Percentiles rank a stretch among this genome's conserved stretches.
These are phyloP conservation scores for Maccullochella peelii DNA, from an alignment of 2,113 vertebrate genomes.

Conservation along the genomic window DNA sequence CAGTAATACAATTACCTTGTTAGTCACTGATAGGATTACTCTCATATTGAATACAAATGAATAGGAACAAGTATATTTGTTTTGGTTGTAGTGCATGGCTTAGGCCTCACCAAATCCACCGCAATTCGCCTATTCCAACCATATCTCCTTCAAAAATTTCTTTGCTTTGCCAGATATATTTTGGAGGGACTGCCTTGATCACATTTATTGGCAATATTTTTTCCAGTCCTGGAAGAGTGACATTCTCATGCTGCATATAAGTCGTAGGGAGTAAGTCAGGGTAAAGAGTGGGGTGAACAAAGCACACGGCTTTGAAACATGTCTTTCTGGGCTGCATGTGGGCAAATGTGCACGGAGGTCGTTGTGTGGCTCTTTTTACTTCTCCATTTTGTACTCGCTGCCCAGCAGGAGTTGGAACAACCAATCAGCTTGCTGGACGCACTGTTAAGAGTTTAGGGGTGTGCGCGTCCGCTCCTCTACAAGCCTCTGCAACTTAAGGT, in stretches of 20 bases:
- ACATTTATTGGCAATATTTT: not conserved
- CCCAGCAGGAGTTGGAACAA: no score
- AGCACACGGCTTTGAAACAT: not conserved
- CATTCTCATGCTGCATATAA: not conserved
- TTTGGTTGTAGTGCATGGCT: not conserved
- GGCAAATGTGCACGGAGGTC: not conserved
- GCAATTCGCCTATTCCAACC: not conserved
- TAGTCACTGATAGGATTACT: conserved; percentile 55
- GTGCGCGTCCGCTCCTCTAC: not conserved
- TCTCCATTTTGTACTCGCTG: no score
- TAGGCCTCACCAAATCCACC: not conserved
- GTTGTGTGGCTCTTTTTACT: not conserved
- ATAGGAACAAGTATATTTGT: conserved; percentile 4
- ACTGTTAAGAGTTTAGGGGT: no score
- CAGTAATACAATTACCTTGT: conserved; percentile 52
- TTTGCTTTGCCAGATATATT: not conserved
- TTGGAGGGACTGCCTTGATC: not conserved
- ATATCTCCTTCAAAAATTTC: not conserved
- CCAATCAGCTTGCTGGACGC: no score
- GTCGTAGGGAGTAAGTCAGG: not conserved
- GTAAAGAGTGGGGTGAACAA: not conserved
- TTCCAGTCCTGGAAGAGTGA: not conserved
- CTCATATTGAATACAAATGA: conserved; percentile 51
- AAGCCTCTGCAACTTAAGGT: not conserved
- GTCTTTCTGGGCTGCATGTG: not conserved